Evolutionary conservation across 1,140 invertebrate genomes (phyloP).

Genomic region (Plodia interpunctella): DNA sequence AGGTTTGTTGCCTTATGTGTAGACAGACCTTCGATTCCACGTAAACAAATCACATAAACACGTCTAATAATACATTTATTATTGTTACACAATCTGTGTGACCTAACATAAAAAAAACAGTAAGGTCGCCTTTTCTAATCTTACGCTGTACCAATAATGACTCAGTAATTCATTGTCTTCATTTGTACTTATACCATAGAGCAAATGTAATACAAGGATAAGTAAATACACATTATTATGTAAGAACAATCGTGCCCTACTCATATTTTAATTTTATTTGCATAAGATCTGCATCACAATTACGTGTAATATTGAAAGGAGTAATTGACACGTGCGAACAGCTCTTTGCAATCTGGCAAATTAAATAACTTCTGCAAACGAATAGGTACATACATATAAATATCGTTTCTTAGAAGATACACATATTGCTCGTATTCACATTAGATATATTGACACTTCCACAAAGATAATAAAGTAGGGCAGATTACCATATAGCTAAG

Average conservation of each 20-base stretch:
- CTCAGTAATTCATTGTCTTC: too few species aligned
- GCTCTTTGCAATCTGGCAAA: too few species aligned
- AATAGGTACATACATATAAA: too few species aligned
- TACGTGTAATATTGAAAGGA: background rate
- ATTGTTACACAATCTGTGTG: too few species aligned
- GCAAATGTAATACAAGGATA: background rate
- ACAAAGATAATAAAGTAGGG: conserved; percentile 2
- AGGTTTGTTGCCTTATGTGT: background rate
- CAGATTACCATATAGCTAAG: background rate
- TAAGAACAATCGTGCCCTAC: background rate
- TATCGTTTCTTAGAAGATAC: background rate
- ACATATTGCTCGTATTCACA: background rate
- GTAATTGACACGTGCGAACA: background rate
- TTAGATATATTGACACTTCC: background rate
- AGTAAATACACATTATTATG: background rate
- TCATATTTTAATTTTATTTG: background rate
- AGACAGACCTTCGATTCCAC: background rate
- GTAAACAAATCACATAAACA: too few species aligned
- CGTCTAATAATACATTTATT: too few species aligned
- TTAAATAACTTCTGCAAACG: too few species aligned
- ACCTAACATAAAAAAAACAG: too few species aligned
- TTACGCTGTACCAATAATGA: too few species aligned
- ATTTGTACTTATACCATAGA: too few species aligned
- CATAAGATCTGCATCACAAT: background rate
- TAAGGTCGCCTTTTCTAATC: too few species aligned